phyloP scores from a whole-genome alignment of 2,797 vertebrate genomes.

The Leptatherina wallacei region DNA sequence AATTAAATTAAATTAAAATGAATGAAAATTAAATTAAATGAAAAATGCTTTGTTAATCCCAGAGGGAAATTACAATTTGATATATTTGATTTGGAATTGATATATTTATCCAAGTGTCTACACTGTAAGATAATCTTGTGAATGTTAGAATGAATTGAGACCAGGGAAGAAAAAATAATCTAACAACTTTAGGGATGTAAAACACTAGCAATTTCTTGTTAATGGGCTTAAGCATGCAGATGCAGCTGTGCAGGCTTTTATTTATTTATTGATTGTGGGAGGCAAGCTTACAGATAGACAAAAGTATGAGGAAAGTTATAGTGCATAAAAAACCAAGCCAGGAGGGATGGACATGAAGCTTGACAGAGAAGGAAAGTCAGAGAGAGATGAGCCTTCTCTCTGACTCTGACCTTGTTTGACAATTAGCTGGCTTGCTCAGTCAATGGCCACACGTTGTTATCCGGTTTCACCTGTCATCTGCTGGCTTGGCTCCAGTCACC shows the following conservation, averaged over 20 bases:
- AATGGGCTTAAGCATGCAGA: constrained; percentile 48
- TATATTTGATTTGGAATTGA: background rate
- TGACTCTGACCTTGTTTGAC: constrained; percentile 54
- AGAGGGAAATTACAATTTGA: no score
- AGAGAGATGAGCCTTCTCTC: constrained; percentile 19
- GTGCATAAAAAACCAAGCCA: constrained; percentile 29
- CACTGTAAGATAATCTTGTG: constrained; percentile 4
- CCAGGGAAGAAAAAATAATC: constrained; percentile 10
- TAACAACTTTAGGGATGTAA: constrained; percentile 15
- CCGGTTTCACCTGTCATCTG: constrained; percentile 40
- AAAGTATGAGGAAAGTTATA: constrained; percentile 2
- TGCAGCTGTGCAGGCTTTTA: constrained; percentile 26
- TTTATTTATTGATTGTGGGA: constrained; percentile 9
- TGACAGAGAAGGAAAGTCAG: constrained; percentile 7
- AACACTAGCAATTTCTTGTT: constrained; percentile 43
- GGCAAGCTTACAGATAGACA: constrained; percentile 5
- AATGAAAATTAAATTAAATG: no score
- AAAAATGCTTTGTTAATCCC: no score
- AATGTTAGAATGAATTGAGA: constrained; percentile 31
- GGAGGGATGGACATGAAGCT: constrained; percentile 14
- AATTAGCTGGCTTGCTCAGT: constrained; percentile 54
- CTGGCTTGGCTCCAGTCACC: constrained; percentile 47
- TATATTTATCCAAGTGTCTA: constrained; percentile 7
- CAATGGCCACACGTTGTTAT: constrained; percentile 50
- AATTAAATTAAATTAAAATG: no score